Evolutionary conservation across 1,140 invertebrate genomes (phyloP), one percentile per base, ranked within the genome.

Genomic region (Euschistus heros): DNA sequence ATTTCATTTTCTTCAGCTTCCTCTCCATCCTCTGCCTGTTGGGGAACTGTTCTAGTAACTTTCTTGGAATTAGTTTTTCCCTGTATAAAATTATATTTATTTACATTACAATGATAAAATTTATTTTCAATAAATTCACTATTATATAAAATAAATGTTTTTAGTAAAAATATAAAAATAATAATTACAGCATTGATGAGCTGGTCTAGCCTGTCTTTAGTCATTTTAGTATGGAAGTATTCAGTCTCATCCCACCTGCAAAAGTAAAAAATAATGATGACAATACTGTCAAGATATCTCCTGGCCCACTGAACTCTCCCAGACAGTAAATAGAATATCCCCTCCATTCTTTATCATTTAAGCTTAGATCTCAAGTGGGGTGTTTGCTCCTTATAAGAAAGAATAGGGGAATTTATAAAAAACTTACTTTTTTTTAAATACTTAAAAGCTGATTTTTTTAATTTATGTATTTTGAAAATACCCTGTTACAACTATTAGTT

Each of bases 291-390:
- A 27, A 57, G 54, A 26, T 17, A 57, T 17, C 20, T 24, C 22
- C 8, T 24, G 24, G 18, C 54, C 24, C 20, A 57, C 54, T 57
- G 54, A 57, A 7, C 20, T 24, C 20, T 26, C 24, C 22, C 20
- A 27, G 20, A 57, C 22, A 24, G 54, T 8, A 24, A 57, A 57
- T 57, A 57, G 54, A 57, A 57, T 57, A 20, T 57, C 54, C 54
- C 54, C 54, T 27, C 54, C 54, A 57, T 57, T 57, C 54, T 57
- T 57, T 57, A 57, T 57, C 54, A 57, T 57, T 57, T 57, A 57
- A 57, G 54, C 54, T 57, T 6, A 20, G 47, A 50, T n/a, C 54
- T 57, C 54, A 57, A 57, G 54, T 57, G 54, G 54, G 24, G 54
- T 5, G 3, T 57, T 14, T 22, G 54, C 24, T 57, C 33, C 10